Conservation (phyloP, 2,113 vertebrate species). For the Nycticryphes semicollaris region DNA sequence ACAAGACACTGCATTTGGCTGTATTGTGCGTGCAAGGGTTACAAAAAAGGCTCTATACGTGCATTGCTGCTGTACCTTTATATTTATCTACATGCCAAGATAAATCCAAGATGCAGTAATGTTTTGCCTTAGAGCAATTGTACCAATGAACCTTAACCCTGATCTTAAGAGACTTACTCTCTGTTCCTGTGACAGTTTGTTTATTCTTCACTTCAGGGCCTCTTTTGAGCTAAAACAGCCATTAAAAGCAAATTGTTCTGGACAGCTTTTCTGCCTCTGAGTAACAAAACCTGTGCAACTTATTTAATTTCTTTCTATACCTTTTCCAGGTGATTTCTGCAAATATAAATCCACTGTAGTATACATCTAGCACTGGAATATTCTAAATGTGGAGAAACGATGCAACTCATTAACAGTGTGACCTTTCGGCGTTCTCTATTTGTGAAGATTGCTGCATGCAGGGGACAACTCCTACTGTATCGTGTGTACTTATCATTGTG, state of each 20-base stretch:
- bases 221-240: slow-evolving; percentile 62
- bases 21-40: not conserved
- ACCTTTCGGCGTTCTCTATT: not conserved
- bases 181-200: slow-evolving; percentile 66
- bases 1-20: not conserved
- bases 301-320: slow-evolving; percentile 10
- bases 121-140: slow-evolving; percentile 64
- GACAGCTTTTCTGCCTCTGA: slow-evolving; percentile 60
- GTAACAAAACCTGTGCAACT: slow-evolving; percentile 33
- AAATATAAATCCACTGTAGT: not conserved
- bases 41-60: not conserved
- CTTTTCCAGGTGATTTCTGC: slow-evolving; percentile 48
- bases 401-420: not conserved
- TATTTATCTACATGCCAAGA: slow-evolving; percentile 51
- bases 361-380: not conserved
- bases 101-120: slow-evolving; percentile 52
- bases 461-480: not conserved
- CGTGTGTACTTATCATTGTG: not conserved
- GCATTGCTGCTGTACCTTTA: slow-evolving; percentile 32
- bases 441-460: not conserved
- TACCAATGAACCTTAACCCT: slow-evolving; percentile 67
- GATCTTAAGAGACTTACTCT: slow-evolving; percentile 61
- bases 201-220: slow-evolving; percentile 69
- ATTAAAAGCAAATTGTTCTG: slow-evolving; percentile 55
- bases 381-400: not conserved